phyloP scores from a whole-genome alignment of 2,113 vertebrate species.

The Steatornis caripensis region DNA sequence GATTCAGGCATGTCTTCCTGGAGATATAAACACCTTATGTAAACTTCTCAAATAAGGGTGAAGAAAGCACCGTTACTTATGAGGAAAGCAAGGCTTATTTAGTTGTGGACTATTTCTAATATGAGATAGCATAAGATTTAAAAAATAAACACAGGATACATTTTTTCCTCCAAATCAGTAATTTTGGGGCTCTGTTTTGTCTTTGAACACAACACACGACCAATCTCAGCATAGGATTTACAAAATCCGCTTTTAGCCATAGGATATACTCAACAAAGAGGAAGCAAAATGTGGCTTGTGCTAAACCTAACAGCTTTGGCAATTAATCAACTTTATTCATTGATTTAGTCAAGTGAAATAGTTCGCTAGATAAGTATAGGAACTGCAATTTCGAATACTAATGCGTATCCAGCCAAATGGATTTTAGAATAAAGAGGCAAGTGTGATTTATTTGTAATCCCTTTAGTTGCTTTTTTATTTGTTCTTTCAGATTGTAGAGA shows the following conservation, averaged over 20 bases:
- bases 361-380: neutral
- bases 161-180: neutral
- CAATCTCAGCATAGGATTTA: conserved; percentile 44
- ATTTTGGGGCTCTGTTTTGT: conserved; percentile 24
- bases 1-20: neutral
- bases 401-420: neutral
- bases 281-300: neutral
- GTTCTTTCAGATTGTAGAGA: conserved; percentile 25
- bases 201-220: conserved; percentile 24
- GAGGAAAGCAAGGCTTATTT: neutral
- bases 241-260: conserved; percentile 30
- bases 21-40: neutral
- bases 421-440: conserved; percentile 22
- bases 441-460: conserved; percentile 41
- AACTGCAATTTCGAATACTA: neutral
- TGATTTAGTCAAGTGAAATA: neutral
- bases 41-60: neutral
- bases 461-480: conserved; percentile 46
- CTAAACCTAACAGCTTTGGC: conserved; percentile 12
- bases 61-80: neutral
- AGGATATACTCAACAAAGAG: neutral
- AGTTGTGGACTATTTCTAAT: neutral
- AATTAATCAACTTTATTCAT: conserved; percentile 24
- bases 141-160: neutral
- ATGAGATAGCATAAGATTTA: neutral